Evolutionary conservation across 1,140 invertebrate genomes (phyloP), one percentile per base, ranked within the genome.

Genomic region (Hyposmocoma kahamanoa): DNA sequence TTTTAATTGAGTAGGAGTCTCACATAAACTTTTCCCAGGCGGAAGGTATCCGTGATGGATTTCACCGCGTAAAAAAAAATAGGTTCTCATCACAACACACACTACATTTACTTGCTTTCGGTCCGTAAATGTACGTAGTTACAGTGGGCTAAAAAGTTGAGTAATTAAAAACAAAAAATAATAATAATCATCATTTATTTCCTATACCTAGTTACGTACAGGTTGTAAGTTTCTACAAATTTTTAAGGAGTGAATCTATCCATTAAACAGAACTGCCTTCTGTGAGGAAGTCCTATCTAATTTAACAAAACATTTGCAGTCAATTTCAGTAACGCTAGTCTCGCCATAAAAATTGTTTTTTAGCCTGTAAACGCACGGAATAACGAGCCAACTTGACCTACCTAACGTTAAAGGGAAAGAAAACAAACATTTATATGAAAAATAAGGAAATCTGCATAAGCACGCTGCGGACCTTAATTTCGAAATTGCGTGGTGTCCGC

Each of bases 401-500:
- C n/a, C 32, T 10, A 8, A 34, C 5, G 5, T 13, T n/a, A 34
- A n/a, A 13, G 22, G 2, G 9, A 41, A 41, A 41, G 13, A 41
- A 21, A 3, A 8, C 8, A 41, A 1, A 39, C n/a, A 2, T 41
- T 41, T 21, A n/a, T 22, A 41, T 41, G 5, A 41, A 41, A 43
- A 43, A 43, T 43, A 52, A 15, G 19, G 38, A 47, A 49, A 42
- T 48, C 50, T 53, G 47, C 50, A 58, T 58, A 50, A 43, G 39
- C 50, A n/a, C 42, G 41, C 42, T 48, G 26, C 45, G 21, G 43
- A 50, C 59, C 66, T 61, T 76, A 73, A 76, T 76, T 71, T 66
- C 57, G 50, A 66, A 60, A 76, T 76, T 42, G 72, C 72, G 72
- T 73, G 72, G 67, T 59, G 49, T 59, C 58, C 59, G 46, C 50